Conservation (phyloP, 2,888 invertebrate species). For the Drosophila ustulata region DNA sequence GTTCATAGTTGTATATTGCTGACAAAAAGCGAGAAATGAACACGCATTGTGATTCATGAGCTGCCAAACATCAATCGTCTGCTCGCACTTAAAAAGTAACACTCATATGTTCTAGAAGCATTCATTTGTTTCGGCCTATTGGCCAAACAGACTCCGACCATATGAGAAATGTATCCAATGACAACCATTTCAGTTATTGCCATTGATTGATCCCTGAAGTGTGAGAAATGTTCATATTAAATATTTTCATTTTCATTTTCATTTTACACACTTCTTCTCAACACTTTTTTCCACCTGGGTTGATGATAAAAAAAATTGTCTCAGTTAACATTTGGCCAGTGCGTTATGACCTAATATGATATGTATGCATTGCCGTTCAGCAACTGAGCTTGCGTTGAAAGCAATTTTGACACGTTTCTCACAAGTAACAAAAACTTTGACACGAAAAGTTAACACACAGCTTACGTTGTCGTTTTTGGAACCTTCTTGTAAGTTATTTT, state of each 20-base stretch:
- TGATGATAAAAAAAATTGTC: conserved; percentile 2
- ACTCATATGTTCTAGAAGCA: conserved; percentile 31
- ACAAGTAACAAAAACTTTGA: conserved; percentile 38
- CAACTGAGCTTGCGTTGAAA: conserved; percentile 16
- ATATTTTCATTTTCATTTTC: conserved; percentile 18
- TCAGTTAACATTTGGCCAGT: conserved; percentile 10
- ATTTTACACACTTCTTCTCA: not conserved
- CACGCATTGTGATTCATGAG: conserved; percentile 43
- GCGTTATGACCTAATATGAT: conserved; percentile 29
- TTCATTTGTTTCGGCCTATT: conserved; percentile 44
- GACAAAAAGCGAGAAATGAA: conserved; percentile 2
- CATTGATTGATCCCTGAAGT: conserved; percentile 61
- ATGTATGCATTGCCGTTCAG: conserved; percentile 16
- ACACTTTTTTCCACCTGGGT: no score
- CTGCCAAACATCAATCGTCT: conserved; percentile 55
- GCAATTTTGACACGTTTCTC: conserved; percentile 49
- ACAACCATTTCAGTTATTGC: conserved; percentile 56
- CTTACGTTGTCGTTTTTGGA: conserved; percentile 37
- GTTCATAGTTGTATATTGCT: conserved; percentile 15
- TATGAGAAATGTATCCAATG: conserved; percentile 31
- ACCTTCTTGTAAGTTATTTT: conserved; percentile 20
- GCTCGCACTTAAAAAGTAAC: conserved; percentile 9
- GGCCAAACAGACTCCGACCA: conserved; percentile 46
- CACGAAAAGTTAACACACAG: conserved; percentile 55
- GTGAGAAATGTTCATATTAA: conserved; percentile 23